Conservation (phyloP, 92 coral and sea anemone genomes). For the Epizoanthus fatuus region DNA sequence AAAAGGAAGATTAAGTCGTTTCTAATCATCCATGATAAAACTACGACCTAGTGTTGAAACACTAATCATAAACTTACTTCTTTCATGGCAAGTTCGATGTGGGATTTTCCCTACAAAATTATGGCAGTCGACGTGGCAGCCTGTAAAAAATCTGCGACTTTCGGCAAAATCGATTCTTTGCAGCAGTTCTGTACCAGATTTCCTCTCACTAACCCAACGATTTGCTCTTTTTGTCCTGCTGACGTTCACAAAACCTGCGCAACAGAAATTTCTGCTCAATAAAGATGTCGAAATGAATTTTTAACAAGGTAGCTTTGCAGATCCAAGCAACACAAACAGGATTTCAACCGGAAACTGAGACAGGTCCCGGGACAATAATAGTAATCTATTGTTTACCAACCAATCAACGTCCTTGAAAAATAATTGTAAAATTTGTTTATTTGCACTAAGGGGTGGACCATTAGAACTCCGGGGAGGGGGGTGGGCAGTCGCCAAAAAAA, state of each 20-base stretch:
- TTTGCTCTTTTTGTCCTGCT: background rate
- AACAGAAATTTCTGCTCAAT: slow-evolving; percentile 9
- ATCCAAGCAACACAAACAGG: slow-evolving; percentile 55
- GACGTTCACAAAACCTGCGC: background rate
- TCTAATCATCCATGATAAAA: slow-evolving; percentile 2
- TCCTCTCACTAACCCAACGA: background rate
- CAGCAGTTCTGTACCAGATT: background rate
- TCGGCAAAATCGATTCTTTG: background rate
- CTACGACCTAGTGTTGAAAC: slow-evolving; percentile 1
- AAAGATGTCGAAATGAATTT: slow-evolving; percentile 33
- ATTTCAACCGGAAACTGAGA: slow-evolving; percentile 54
- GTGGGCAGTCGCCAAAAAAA: too few species aligned
- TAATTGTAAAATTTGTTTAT: too few species aligned
- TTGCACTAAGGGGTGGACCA: too few species aligned
- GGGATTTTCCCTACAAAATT: slow-evolving; percentile 46
- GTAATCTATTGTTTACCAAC: slow-evolving; percentile 18
- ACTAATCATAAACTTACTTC: slow-evolving; percentile 63
- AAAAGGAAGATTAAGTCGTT: background rate
- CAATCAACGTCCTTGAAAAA: slow-evolving; percentile 12
- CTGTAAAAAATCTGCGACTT: slow-evolving; percentile 6
- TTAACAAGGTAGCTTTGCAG: slow-evolving; percentile 40
- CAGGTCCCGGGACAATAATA: slow-evolving; percentile 48
- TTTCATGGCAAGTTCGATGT: slow-evolving; percentile 60
- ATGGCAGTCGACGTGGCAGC: slow-evolving; percentile 44
- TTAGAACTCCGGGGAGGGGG: too few species aligned